Percentiles rank a stretch among this genome's conserved stretches.
phyloP scores from a whole-genome alignment of 2,888 invertebrate genomes.

The Athalia rosae region DNA sequence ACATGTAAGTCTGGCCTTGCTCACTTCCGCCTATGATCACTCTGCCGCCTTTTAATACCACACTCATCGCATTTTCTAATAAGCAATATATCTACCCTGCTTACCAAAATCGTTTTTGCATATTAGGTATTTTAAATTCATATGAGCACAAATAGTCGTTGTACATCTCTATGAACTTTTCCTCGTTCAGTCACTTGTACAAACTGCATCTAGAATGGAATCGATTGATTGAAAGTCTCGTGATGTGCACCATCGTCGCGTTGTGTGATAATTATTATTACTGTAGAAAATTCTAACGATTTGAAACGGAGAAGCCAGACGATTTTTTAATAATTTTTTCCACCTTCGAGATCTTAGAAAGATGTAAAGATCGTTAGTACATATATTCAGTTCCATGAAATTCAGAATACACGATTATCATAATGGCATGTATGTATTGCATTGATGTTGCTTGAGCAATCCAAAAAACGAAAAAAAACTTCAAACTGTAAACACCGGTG shows the following conservation, averaged over 20 bases:
- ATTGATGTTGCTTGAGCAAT: slow-evolving; percentile 69
- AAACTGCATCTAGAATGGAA: slow-evolving; percentile 18
- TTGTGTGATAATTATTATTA: no score
- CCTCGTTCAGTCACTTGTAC: not conserved
- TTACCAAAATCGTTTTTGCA: not conserved
- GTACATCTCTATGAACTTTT: slow-evolving; percentile 31
- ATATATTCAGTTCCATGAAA: not conserved
- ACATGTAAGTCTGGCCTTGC: slow-evolving; percentile 70
- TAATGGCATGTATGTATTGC: slow-evolving; percentile 67
- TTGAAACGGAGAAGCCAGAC: not conserved
- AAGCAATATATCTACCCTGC: not conserved
- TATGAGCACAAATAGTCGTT: slow-evolving; percentile 21
- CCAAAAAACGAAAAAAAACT: slow-evolving; percentile 55
- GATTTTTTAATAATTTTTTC: not conserved
- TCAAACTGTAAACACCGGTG: not conserved
- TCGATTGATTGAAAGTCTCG: not conserved
- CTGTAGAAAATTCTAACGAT: not conserved
- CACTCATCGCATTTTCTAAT: slow-evolving; percentile 25
- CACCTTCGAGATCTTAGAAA: slow-evolving; percentile 17
- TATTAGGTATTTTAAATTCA: slow-evolving; percentile 4
- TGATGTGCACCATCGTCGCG: not conserved
- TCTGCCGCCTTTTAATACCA: slow-evolving; percentile 32
- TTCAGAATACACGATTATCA: slow-evolving; percentile 40
- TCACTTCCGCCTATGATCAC: slow-evolving; percentile 64
- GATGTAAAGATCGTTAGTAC: slow-evolving; percentile 27